Base-by-base conservation (phyloP, 2,797 vertebrate genomes). In the Ctenosaura bakeri region DNA sequence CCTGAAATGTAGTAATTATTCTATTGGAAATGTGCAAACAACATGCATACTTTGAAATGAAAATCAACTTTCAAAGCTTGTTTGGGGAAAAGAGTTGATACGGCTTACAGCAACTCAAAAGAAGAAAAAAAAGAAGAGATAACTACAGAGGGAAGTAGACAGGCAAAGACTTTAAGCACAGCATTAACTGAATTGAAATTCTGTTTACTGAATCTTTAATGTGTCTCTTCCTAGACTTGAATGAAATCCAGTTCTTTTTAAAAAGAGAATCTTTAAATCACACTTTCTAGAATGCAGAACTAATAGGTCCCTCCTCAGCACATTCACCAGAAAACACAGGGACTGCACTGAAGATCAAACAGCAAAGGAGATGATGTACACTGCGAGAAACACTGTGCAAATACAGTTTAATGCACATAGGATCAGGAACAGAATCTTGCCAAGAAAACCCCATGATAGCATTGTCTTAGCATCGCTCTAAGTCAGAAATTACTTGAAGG, bases 201-300 rank as follows among this genome's bases (percentile, higher is more conserved):
- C 56, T 74, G 52, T 22, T 62, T 78, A 52, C 56, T 83, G 24
- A 42, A 74, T 73, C 4, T 87, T 77, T 20, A 69, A 38, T 56
- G 38, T 22, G 7, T 54, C 14, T 6, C 42, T 89, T 10, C 14
- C 46, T 85, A 32, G 83, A 54, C 8, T 0, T 26, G 56, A 52
- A 80, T 79, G 35, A 24, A 87, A 78, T 1, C 10, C 29, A 9
- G 9, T 26, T 32, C n/a, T 3, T 62, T 10, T 52, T 59, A 22
- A 80, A 79, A 79, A 52, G 1, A 56, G 14, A 88, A 66, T 46
- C 56, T 81, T 64, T 12, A 87, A 66, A 0, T 50, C 35, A 38
- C 0, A 0, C 5, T 87, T 85, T 46, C 62, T 14, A 46, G 5
- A 13, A 69, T 2, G 0, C 8, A 76, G 22, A 85, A 80, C 73